A percentile compares a stretch with the other conserved stretches of the same genome.
Evolutionary conservation across 2,888 invertebrate genomes (phyloP).

Genomic region (Tridacna gigas): DNA sequence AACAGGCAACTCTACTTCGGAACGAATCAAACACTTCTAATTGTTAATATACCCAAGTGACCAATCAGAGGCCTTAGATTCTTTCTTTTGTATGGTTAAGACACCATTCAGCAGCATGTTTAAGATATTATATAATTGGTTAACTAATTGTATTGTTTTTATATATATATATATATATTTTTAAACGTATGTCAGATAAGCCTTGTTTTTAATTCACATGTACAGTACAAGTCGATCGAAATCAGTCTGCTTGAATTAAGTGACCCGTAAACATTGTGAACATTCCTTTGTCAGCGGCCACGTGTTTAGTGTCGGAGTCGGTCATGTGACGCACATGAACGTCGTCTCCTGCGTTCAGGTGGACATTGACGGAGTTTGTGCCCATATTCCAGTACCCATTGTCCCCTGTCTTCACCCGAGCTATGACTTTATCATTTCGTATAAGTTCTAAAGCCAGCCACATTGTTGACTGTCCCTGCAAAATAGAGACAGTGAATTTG

Average conservation of each 20-base stretch:
- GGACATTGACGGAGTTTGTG: constrained; percentile 56
- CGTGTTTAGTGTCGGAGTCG: constrained; percentile 46
- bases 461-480: constrained; percentile 54
- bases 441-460: constrained; percentile 60
- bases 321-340: constrained; percentile 64
- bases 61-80: too few species aligned
- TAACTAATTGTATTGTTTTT: too few species aligned
- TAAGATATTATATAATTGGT: too few species aligned
- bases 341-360: constrained; percentile 54
- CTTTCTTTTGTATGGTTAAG: too few species aligned
- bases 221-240: not conserved
- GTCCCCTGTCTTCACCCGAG: constrained; percentile 61
- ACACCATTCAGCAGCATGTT: too few species aligned
- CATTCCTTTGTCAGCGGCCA: constrained; percentile 45
- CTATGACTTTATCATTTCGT: constrained; percentile 43
- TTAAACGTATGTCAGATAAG: too few species aligned
- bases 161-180: too few species aligned
- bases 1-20: too few species aligned
- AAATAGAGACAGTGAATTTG: constrained; percentile 72
- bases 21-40: too few species aligned
- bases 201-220: too few species aligned
- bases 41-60: too few species aligned
- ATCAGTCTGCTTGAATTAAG: constrained; percentile 46
- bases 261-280: constrained; percentile 64
- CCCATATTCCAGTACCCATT: constrained; percentile 65